A percentile compares a stretch with the other conserved stretches of the same genome.
Conservation (phyloP, 2,797 vertebrate genomes). For the Helicolenus hilgendorfi region DNA sequence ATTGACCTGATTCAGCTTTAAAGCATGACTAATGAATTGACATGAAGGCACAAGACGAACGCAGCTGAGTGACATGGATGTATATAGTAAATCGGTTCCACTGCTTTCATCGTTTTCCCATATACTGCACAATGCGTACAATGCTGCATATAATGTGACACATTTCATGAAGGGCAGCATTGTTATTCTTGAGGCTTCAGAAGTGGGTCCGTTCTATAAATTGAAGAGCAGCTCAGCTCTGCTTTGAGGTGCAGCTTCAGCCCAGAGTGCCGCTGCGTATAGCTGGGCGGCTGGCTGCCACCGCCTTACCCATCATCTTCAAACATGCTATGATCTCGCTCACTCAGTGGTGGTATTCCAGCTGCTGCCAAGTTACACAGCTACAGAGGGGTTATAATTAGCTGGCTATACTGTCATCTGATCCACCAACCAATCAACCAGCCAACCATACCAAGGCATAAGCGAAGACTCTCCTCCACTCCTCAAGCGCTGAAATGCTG, state of each 20-base stretch:
- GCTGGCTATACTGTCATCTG: conserved; percentile 66
- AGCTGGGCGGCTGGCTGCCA: conserved; percentile 47
- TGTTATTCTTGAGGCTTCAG: conserved; percentile 30
- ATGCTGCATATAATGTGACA: neutral
- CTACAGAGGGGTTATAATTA: conserved; percentile 83
- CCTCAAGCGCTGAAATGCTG: conserved; percentile 23
- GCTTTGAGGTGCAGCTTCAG: conserved; percentile 65
- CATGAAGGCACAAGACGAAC: no score
- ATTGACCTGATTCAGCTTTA: no score
- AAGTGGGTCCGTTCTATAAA: conserved; percentile 46
- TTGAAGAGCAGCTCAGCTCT: conserved; percentile 63
- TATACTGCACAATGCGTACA: neutral
- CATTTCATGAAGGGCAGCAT: conserved; percentile 27
- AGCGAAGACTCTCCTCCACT: conserved; percentile 46
- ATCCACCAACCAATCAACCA: conserved; percentile 60
- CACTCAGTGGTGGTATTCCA: conserved; percentile 45
- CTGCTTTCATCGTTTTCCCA: conserved; percentile 5
- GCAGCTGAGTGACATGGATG: neutral
- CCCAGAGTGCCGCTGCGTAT: conserved; percentile 21
- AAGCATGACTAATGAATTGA: conserved; percentile 25
- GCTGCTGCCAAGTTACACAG: conserved; percentile 78
- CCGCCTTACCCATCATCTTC: conserved; percentile 76
- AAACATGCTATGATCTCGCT: conserved; percentile 77
- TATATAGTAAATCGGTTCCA: neutral
- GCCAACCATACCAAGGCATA: conserved; percentile 20